Evolutionary conservation across 2,888 invertebrate genomes (phyloP).

Genomic region (Amphipoea lucens): DNA sequence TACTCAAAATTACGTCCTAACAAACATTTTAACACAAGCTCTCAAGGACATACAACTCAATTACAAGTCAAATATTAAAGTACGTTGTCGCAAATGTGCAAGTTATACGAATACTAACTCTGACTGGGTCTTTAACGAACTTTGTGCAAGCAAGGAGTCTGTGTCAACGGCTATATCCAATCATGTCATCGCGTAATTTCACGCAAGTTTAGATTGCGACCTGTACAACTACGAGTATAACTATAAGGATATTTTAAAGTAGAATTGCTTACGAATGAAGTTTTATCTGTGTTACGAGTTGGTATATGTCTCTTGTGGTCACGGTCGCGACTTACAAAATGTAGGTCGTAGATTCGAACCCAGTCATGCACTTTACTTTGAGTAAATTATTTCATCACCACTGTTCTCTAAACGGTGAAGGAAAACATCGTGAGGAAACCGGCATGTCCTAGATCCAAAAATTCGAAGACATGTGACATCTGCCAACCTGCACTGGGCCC

Average conservation of each 20-base stretch:
- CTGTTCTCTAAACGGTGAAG: no score
- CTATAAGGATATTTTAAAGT: background rate
- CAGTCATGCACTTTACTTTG: no score
- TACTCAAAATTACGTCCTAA: background rate
- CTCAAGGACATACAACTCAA: no score
- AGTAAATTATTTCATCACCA: no score
- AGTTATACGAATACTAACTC: constrained; percentile 11
- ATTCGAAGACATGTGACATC: no score
- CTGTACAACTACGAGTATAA: background rate
- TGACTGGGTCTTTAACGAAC: background rate
- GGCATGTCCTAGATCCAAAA: no score
- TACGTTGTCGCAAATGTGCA: background rate
- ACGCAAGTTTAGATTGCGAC: background rate
- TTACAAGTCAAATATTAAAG: no score
- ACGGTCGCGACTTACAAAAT: no score
- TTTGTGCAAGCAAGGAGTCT: background rate
- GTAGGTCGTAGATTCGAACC: no score
- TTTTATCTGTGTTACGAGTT: background rate
- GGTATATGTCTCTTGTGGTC: background rate
- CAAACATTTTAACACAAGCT: background rate
- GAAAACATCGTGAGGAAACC: no score
- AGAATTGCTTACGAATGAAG: background rate
- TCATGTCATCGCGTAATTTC: background rate
- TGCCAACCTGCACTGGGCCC: no score
- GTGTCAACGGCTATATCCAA: background rate